Conservation (phyloP, 1,140 invertebrate genomes). For the Asobara japonica region DNA sequence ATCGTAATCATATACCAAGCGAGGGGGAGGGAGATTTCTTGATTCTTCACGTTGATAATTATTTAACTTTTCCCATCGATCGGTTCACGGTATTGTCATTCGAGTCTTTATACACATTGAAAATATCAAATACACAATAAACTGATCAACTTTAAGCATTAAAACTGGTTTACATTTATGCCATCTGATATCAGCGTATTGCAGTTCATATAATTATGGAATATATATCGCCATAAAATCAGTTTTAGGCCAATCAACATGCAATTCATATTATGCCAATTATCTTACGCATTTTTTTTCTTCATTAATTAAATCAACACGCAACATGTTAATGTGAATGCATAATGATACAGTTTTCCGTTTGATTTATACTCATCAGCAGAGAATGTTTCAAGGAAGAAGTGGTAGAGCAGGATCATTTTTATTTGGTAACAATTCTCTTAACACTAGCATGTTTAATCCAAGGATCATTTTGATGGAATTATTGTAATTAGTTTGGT, state of each 20-base stretch:
- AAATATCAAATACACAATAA: conserved; percentile 3
- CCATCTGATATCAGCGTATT: background rate
- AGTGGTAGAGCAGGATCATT: too few species aligned
- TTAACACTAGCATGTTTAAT: too few species aligned
- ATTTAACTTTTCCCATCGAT: background rate
- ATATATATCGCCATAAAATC: conserved; percentile 17
- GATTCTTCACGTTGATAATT: background rate
- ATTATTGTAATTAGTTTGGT: too few species aligned
- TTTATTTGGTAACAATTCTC: background rate
- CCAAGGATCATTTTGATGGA: too few species aligned
- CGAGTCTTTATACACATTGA: background rate
- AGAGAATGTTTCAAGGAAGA: background rate
- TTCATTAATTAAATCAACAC: conserved; percentile 4
- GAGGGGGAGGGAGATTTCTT: background rate
- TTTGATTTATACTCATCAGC: background rate
- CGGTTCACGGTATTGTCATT: background rate
- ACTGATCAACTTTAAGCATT: conserved; percentile 6
- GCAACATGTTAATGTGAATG: background rate
- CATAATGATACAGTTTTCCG: conserved; percentile 10
- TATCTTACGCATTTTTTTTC: background rate
- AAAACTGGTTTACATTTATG: background rate
- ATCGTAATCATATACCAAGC: conserved; percentile 18
- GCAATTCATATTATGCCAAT: conserved; percentile 8
- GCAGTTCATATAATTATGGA: background rate
- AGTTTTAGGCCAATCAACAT: background rate